Evolutionary conservation across 2,888 invertebrate genomes (phyloP).

Genomic region (Steinernema hermaphroditum): DNA sequence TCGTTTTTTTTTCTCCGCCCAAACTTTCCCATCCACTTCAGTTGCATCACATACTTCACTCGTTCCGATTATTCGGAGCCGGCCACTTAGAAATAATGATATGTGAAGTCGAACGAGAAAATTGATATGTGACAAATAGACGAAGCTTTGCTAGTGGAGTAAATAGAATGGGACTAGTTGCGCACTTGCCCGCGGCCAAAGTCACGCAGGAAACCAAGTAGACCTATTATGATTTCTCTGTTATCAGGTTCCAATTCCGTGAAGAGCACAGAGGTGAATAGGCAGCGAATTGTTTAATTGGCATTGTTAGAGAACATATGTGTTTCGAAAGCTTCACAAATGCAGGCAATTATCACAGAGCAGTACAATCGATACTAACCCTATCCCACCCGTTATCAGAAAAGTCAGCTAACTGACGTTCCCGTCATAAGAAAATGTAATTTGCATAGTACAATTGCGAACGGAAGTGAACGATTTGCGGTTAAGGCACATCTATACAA

Average conservation of each 20-base stretch:
- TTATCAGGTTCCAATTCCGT: too few relatives aligned
- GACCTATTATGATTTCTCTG: neutral
- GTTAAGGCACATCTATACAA: conserved; percentile 13
- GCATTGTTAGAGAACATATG: neutral
- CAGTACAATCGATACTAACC: conserved; percentile 16
- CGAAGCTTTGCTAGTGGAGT: neutral
- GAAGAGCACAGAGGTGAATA: neutral
- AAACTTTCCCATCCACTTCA: neutral
- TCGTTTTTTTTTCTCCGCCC: neutral
- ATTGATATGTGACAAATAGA: conserved; percentile 28
- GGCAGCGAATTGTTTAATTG: neutral
- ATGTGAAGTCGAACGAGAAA: conserved; percentile 28
- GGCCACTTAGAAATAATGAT: conserved; percentile 23
- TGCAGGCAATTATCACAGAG: conserved; percentile 4
- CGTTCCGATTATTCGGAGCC: neutral
- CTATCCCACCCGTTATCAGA: conserved; percentile 19
- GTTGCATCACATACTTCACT: neutral
- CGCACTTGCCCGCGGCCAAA: conserved; percentile 8
- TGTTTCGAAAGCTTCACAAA: neutral
- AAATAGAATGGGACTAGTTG: conserved; percentile 17
- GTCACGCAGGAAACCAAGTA: neutral
- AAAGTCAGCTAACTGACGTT: neutral
- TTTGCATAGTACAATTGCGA: neutral
- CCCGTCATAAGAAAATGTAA: neutral
- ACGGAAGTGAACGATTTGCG: conserved; percentile 5